Evolutionary conservation across 2,888 invertebrate genomes (phyloP), one percentile per base, ranked within the genome.

Genomic region (Catocala nupta): DNA sequence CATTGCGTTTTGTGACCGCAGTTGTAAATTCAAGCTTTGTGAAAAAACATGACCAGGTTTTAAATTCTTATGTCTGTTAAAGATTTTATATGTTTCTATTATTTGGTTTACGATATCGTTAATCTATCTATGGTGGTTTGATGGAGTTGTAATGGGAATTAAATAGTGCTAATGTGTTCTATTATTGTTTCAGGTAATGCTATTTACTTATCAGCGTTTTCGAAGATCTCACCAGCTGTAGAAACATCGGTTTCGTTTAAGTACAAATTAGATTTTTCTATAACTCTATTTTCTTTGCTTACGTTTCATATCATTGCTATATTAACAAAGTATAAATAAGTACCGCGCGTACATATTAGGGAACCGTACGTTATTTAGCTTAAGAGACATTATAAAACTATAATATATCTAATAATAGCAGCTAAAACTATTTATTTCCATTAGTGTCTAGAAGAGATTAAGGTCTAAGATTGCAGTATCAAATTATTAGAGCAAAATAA

Each of bases 11-110:
- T 71, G 73, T 69, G 73, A 70, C 75, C 73, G 50, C 59, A 63
- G 62, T 81, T 76, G 78, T 89, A 84, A 88, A 88, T 62, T 69
- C 67, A 76, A 77, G 78, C 71, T 77, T 78, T 81, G 66, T 71
- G 67, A 80, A 83, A 79, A 68, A 67, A 65, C 63, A 70, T 61
- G 65, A 61, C 63, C 55, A 70, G 63, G 62, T 84, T 85, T 82
- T 73, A 72, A 68, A 68, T 70, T 81, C 77, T 81, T 74, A 16
- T 16, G 76, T 75, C 73, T 69, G 67, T 84, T 85, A 74, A 80
- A 82, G 68, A 69, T 78, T 68, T 54, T 70, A 71, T 71, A 71
- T 63, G 66, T 69, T 73, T 78, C 71, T 68, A 63, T 77, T 71
- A 71, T 68, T 70, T 65, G 25, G 67, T 82, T 82, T 79, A 80